Conservation (phyloP, 2,888 invertebrate species). For the Steromphala cineraria region DNA sequence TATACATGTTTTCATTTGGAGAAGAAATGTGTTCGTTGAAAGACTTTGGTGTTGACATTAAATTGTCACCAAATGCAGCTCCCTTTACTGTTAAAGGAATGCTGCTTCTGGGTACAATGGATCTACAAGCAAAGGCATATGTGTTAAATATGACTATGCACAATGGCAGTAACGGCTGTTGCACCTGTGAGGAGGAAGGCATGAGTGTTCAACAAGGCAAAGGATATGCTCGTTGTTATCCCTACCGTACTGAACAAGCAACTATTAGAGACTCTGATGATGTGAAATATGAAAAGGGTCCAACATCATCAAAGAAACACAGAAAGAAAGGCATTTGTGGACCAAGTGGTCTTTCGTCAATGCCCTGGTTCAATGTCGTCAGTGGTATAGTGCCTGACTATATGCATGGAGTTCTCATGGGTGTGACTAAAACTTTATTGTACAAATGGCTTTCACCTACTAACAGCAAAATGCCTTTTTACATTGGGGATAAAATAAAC, state of each 20-base stretch:
- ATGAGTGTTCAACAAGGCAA: conserved; percentile 29
- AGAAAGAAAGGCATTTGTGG: not conserved
- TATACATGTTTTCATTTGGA: conserved; percentile 21
- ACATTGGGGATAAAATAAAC: not conserved
- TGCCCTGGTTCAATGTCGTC: not conserved
- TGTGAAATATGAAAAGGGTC: not conserved
- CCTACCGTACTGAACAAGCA: not conserved
- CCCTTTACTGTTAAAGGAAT: conserved; percentile 22
- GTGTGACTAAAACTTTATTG: not conserved
- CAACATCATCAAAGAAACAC: not conserved
- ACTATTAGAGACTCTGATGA: not conserved
- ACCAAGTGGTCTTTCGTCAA: not conserved
- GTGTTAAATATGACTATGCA: conserved; percentile 42
- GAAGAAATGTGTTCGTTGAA: not conserved
- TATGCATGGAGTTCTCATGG: not conserved
- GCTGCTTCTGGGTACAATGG: conserved; percentile 34
- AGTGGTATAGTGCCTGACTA: not conserved
- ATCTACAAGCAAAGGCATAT: conserved; percentile 44
- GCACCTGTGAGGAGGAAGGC: conserved; percentile 46
- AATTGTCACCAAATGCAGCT: not conserved
- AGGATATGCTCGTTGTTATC: conserved; percentile 31
- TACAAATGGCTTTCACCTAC: not conserved
- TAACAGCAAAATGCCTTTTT: not conserved
- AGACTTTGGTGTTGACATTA: not conserved
- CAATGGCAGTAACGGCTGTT: conserved; percentile 44